These are phyloP conservation scores for Poeciliopsis gracilis DNA, from an alignment of 2,797 vertebrate genomes.

Conservation along the genomic window DNA sequence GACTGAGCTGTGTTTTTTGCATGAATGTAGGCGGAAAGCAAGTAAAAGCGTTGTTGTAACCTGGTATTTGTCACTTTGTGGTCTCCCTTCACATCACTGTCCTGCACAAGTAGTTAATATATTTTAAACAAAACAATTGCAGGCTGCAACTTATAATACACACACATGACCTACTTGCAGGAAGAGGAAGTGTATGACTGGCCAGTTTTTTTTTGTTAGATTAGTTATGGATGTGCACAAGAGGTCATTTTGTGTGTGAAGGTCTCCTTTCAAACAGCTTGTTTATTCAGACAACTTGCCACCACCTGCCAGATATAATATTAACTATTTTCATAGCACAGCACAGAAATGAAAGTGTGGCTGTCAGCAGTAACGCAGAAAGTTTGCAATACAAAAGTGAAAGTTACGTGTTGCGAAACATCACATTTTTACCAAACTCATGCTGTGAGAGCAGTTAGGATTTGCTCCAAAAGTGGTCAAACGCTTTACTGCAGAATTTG, in stretches of 20 bases:
- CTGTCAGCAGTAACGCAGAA: background rate
- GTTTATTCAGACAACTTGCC: background rate
- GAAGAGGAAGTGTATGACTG: background rate
- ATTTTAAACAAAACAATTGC: background rate
- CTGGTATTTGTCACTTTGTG: background rate
- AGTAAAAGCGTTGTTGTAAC: background rate
- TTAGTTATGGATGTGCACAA: background rate
- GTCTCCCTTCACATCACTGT: background rate
- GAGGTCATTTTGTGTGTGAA: background rate
- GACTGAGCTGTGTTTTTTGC: background rate
- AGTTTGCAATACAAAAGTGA: slow-evolving; percentile 12
- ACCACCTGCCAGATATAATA: background rate
- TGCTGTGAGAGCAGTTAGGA: background rate
- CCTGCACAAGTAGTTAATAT: background rate
- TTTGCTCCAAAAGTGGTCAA: background rate
- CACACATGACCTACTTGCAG: background rate
- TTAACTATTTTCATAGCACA: slow-evolving; percentile 4
- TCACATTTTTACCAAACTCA: background rate
- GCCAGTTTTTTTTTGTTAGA: background rate
- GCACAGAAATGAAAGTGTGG: background rate
- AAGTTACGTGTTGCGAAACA: background rate
- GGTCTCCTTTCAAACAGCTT: too few species aligned
- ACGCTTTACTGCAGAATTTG: background rate
- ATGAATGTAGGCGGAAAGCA: background rate
- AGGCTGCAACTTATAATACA: background rate